A percentile compares a stretch with the other conserved stretches of the same genome.
These are phyloP conservation scores for Tinamus guttatus DNA, from an alignment of 2,113 vertebrate species.

Conservation along the genomic window DNA sequence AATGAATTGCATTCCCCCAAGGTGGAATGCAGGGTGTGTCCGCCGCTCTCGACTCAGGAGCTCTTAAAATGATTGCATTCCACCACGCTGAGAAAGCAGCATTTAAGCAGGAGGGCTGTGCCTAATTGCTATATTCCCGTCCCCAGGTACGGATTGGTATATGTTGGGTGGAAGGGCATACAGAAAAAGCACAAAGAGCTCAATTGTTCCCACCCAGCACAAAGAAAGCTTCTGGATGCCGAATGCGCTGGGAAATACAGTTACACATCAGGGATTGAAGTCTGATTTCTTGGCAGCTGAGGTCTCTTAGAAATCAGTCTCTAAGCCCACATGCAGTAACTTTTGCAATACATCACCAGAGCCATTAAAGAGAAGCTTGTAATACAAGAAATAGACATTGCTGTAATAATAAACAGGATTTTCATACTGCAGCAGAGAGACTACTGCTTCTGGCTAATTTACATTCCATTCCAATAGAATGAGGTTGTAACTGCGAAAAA, in stretches of 20 bases:
- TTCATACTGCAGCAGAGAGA: conserved; percentile 1
- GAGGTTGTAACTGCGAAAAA: conserved; percentile 9
- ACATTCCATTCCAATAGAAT: conserved; percentile 35
- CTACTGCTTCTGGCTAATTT: conserved; percentile 56
- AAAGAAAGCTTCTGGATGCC: conserved; percentile 33
- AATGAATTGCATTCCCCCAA: conserved; percentile 60
- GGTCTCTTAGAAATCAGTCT: neutral
- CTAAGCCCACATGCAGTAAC: neutral
- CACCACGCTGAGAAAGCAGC: conserved; percentile 46
- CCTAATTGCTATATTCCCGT: conserved; percentile 46
- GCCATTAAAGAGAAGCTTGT: conserved; percentile 28
- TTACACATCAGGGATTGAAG: neutral
- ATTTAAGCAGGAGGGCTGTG: conserved; percentile 63
- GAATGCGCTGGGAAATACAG: conserved; percentile 7
- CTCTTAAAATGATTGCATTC: conserved; percentile 66
- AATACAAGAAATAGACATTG: neutral
- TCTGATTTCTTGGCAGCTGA: conserved; percentile 28
- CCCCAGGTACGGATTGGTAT: conserved; percentile 49
- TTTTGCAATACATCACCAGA: conserved; percentile 42
- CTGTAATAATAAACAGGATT: conserved; percentile 61
- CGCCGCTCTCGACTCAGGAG: neutral
- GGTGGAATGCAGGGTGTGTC: conserved; percentile 68
- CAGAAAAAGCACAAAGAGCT: conserved; percentile 36
- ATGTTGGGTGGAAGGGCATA: neutral
- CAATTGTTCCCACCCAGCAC: conserved; percentile 47